Percentiles rank a stretch among this genome's conserved stretches.
Evolutionary conservation across 1,140 invertebrate species (phyloP).

Genomic region (Bombyx mandarina): DNA sequence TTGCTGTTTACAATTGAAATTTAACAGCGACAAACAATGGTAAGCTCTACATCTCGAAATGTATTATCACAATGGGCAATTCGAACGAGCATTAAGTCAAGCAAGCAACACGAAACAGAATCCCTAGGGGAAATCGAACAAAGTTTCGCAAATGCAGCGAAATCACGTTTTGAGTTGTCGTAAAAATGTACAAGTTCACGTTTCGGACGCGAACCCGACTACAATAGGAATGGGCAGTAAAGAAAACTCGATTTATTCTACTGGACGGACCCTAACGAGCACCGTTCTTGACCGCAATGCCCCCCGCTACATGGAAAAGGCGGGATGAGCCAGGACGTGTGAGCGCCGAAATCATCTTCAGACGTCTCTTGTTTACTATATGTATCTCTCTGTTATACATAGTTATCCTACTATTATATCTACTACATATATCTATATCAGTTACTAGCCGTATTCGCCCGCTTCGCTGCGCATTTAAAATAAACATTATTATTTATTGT

Average conservation of each 20-base stretch:
- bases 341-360: conserved; percentile 17
- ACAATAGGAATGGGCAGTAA: conserved; percentile 17
- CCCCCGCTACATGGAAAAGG: conserved; percentile 42
- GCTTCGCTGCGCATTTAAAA: too few relatives aligned
- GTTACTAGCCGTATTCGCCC: too few relatives aligned
- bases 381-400: too few relatives aligned
- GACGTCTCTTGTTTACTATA: neutral
- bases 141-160: neutral
- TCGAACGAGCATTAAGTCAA: too few relatives aligned
- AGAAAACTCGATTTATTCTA: conserved; percentile 29
- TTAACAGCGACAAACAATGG: too few relatives aligned
- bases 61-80: too few relatives aligned
- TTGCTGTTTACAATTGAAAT: too few relatives aligned
- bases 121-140: neutral
- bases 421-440: too few relatives aligned
- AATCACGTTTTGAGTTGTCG: conserved; percentile 1
- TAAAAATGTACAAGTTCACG: conserved; percentile 13
- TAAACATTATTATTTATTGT: too few relatives aligned
- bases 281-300: conserved; percentile 13
- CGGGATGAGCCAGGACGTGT: conserved; percentile 23
- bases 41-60: too few relatives aligned
- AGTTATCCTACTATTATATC: too few relatives aligned
- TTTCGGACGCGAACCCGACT: conserved; percentile 12
- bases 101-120: too few relatives aligned
- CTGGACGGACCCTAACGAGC: conserved; percentile 26